These are phyloP conservation scores for Tipula confusa DNA, from an alignment of 2,888 invertebrate genomes.

Conservation along the genomic window DNA sequence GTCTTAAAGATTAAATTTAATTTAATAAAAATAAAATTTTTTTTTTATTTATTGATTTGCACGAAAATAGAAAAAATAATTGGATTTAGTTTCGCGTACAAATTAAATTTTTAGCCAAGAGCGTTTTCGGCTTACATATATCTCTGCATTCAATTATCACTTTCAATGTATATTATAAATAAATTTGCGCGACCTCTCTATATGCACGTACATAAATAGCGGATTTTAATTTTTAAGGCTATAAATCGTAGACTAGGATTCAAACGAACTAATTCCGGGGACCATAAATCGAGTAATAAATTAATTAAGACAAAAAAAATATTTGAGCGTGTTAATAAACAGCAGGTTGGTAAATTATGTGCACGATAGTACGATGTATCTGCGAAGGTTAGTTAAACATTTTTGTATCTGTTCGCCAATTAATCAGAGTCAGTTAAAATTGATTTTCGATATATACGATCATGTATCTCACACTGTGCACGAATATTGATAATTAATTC, in stretches of 20 bases:
- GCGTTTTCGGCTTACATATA: too few relatives aligned
- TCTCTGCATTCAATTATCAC: neutral
- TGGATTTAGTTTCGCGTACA: neutral
- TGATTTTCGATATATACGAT: neutral
- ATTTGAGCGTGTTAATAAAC: neutral
- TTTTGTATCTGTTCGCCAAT: neutral
- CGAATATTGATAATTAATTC: neutral
- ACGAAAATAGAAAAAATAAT: neutral
- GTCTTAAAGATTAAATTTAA: neutral
- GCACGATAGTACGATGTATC: neutral
- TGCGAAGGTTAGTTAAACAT: neutral
- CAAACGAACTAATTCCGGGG: neutral
- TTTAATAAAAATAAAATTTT: too few relatives aligned
- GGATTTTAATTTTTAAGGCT: neutral
- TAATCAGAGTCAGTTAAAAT: neutral
- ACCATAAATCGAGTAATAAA: neutral
- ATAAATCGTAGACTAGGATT: neutral
- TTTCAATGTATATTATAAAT: neutral
- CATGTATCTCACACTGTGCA: neutral
- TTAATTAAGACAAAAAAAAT: neutral
- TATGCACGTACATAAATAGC: neutral
- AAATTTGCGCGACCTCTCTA: neutral
- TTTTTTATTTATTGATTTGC: neutral
- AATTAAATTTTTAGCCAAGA: neutral
- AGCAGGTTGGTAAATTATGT: neutral